Percentiles rank a stretch among this genome's conserved stretches.
Evolutionary conservation across 2,888 invertebrate species (phyloP).

Genomic region (Isoperla grammatica): DNA sequence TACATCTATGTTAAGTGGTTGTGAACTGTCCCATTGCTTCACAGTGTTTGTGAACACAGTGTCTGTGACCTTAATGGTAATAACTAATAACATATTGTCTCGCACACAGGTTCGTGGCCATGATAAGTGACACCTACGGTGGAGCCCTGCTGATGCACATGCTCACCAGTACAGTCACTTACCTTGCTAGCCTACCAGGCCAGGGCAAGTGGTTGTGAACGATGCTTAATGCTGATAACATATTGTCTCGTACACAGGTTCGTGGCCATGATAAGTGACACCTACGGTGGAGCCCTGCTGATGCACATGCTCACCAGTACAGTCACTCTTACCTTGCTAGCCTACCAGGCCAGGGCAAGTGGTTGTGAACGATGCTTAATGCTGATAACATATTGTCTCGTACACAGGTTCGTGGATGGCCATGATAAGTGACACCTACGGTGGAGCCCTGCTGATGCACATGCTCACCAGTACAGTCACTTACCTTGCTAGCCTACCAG

Average conservation of each 20-base stretch:
- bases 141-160: slow-evolving; percentile 78
- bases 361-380: too few species aligned
- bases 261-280: slow-evolving; percentile 74
- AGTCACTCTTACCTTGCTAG: slow-evolving; percentile 73
- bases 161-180: slow-evolving; percentile 79
- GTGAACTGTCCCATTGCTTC: too few species aligned
- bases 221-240: too few species aligned
- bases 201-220: too few species aligned
- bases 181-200: slow-evolving; percentile 82
- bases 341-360: slow-evolving; percentile 85
- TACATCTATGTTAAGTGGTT: too few species aligned
- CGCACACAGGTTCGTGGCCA: slow-evolving; percentile 70
- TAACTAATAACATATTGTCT: too few species aligned
- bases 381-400: too few species aligned
- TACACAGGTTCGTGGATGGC: slow-evolving; percentile 73
- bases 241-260: too few species aligned
- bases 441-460: slow-evolving; percentile 74
- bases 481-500: slow-evolving; percentile 75
- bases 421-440: slow-evolving; percentile 77
- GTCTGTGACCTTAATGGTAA: too few species aligned
- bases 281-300: slow-evolving; percentile 75
- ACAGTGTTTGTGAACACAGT: too few species aligned
- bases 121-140: slow-evolving; percentile 78
- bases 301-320: slow-evolving; percentile 82
- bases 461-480: slow-evolving; percentile 82